Evolutionary conservation across 2,113 vertebrate genomes (phyloP).

Genomic region (Nicator chloris): DNA sequence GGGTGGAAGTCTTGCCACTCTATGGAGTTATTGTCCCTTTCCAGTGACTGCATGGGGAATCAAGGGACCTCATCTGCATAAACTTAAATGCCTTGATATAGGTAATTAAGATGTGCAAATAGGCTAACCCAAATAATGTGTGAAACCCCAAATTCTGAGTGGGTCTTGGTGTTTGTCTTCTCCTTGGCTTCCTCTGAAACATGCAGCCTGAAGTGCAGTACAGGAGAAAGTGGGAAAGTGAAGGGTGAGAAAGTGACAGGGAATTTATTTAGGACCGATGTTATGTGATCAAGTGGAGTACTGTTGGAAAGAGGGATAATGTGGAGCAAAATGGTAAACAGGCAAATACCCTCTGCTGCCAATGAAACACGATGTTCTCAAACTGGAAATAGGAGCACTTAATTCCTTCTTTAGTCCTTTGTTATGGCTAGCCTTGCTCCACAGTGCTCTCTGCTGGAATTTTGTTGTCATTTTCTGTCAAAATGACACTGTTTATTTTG

Average conservation of each 20-base stretch:
- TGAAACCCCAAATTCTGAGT: neutral
- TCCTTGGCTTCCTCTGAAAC: neutral
- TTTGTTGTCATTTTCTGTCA: neutral
- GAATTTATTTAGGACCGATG: neutral
- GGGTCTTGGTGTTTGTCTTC: neutral
- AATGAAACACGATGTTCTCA: neutral
- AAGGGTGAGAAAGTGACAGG: neutral
- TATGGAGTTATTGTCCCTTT: neutral
- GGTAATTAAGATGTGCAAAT: neutral
- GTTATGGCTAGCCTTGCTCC: neutral
- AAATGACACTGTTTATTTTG: neutral
- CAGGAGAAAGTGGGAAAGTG: neutral
- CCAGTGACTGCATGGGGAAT: neutral
- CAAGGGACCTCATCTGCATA: neutral
- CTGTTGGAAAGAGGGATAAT: neutral
- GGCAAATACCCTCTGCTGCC: neutral
- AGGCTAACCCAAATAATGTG: neutral
- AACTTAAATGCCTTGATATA: neutral
- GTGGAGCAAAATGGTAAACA: neutral
- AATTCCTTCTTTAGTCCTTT: neutral
- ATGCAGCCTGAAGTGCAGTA: neutral
- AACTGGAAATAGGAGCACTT: neutral
- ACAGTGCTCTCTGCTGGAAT: constrained; percentile 60
- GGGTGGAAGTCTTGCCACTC: neutral
- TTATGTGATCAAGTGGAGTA: neutral